A percentile compares a stretch with the other conserved stretches of the same genome.
Evolutionary conservation across 2,797 vertebrate species (phyloP).

Genomic region (Sebastes variabilis): DNA sequence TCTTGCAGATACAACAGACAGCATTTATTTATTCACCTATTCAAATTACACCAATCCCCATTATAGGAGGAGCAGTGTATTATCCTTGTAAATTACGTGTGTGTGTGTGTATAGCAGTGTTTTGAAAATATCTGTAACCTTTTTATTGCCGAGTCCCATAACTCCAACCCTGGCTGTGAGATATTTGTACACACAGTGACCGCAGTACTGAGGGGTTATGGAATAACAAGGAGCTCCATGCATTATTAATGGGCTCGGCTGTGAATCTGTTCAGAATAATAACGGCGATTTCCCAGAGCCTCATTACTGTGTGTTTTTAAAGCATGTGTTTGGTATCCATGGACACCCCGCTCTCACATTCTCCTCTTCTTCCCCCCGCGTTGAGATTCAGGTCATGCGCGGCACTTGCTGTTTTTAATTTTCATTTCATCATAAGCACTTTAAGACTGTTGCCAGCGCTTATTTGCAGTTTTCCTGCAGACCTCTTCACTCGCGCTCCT

Average conservation of each 20-base stretch:
- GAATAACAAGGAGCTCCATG: slow-evolving; percentile 91
- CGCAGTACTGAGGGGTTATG: slow-evolving; percentile 86
- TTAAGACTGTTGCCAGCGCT: slow-evolving; percentile 98
- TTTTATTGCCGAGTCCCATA: slow-evolving; percentile 82
- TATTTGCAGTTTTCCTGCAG: slow-evolving; percentile 98
- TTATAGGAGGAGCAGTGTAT: slow-evolving; percentile 52
- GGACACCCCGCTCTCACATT: slow-evolving; percentile 78
- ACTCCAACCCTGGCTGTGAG: slow-evolving; percentile 86
- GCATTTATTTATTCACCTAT: slow-evolving; percentile 60
- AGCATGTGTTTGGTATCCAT: slow-evolving; percentile 81
- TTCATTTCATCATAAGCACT: slow-evolving; percentile 99
- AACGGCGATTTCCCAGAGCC: slow-evolving; percentile 86
- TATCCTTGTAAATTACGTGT: slow-evolving; percentile 68
- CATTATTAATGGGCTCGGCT: slow-evolving; percentile 90
- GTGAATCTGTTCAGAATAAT: slow-evolving; percentile 89
- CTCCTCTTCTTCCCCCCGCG: slow-evolving; percentile 74
- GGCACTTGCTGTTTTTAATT: slow-evolving; percentile 98
- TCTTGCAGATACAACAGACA: slow-evolving; percentile 5
- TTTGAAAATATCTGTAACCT: slow-evolving; percentile 82
- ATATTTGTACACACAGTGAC: slow-evolving; percentile 94
- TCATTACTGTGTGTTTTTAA: slow-evolving; percentile 88
- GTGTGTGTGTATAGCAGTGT: slow-evolving; percentile 59
- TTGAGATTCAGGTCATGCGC: slow-evolving; percentile 95
- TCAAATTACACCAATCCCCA: slow-evolving; percentile 58
- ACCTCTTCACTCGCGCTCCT: slow-evolving; percentile 95